A percentile compares a stretch with the other conserved stretches of the same genome.
These are phyloP conservation scores for Gibbula magus DNA, from an alignment of 2,888 invertebrate species.

Conservation along the genomic window DNA sequence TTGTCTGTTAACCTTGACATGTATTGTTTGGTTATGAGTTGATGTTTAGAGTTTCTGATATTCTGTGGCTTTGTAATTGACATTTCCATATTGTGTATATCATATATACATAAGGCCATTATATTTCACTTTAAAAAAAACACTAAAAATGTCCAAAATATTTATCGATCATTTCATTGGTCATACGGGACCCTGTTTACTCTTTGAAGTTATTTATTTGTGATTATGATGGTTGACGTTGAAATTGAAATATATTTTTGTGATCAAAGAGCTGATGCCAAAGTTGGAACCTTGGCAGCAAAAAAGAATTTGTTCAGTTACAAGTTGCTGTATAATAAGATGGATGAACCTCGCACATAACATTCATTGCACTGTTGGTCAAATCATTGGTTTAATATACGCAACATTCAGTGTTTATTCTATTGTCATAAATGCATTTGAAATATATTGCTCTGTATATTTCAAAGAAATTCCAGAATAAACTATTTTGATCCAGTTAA, in stretches of 20 bases:
- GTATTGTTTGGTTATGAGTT: too few relatives aligned
- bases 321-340: too few relatives aligned
- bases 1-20: too few relatives aligned
- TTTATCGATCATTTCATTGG: not conserved
- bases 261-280: conserved; percentile 13
- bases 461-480: conserved; percentile 15
- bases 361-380: too few relatives aligned
- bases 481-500: conserved; percentile 1
- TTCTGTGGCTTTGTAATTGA: too few relatives aligned
- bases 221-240: not conserved
- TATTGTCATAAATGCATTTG: conserved; percentile 3
- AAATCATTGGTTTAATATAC: too few relatives aligned
- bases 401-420: conserved; percentile 1
- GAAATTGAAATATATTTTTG: conserved; percentile 3
- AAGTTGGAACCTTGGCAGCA: not conserved
- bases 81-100: too few relatives aligned
- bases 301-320: not conserved
- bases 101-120: too few relatives aligned
- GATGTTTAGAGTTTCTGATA: too few relatives aligned
- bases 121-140: too few relatives aligned
- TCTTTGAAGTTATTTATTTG: not conserved
- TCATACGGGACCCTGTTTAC: not conserved
- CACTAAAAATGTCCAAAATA: not conserved
- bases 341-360: too few relatives aligned
- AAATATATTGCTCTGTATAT: conserved; percentile 13